Percentiles rank a stretch among this genome's conserved stretches.
These are phyloP conservation scores for Tachysurus vachellii DNA, from an alignment of 2,113 vertebrate genomes.

Conservation along the genomic window DNA sequence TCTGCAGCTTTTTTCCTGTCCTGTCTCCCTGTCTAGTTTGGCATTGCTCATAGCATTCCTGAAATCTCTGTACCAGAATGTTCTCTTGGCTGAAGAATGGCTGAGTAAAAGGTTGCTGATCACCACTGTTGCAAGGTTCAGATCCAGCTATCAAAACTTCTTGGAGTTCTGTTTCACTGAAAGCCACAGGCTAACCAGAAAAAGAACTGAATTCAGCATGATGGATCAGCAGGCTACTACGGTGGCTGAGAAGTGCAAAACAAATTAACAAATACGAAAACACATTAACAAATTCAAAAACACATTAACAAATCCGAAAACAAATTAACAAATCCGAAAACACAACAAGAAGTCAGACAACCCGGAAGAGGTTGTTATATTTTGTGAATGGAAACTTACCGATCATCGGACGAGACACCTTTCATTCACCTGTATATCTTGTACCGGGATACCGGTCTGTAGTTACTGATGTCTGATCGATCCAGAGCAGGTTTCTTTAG, in stretches of 20 bases:
- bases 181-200: conserved; percentile 12
- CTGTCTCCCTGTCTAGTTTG: conserved; percentile 66
- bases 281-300: no score
- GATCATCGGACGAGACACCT: no score
- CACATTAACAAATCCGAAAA: no score
- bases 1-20: conserved; percentile 75
- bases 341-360: no score
- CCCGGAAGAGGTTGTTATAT: no score
- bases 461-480: not conserved
- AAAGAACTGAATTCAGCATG: conserved; percentile 9
- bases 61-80: conserved; percentile 74
- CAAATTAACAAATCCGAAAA: no score
- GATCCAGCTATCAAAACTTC: conserved; percentile 74
- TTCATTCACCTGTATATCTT: no score
- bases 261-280: no score
- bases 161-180: conserved; percentile 50
- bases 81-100: conserved; percentile 82
- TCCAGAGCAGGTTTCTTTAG: no score
- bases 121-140: conserved; percentile 77
- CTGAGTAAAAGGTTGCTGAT: conserved; percentile 73
- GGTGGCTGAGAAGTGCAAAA: no score
- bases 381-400: no score
- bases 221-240: not conserved
- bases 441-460: conserved; percentile 42
- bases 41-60: conserved; percentile 77